phyloP scores from a whole-genome alignment of 1,140 invertebrate species.

The Drosophila ercepeae region DNA sequence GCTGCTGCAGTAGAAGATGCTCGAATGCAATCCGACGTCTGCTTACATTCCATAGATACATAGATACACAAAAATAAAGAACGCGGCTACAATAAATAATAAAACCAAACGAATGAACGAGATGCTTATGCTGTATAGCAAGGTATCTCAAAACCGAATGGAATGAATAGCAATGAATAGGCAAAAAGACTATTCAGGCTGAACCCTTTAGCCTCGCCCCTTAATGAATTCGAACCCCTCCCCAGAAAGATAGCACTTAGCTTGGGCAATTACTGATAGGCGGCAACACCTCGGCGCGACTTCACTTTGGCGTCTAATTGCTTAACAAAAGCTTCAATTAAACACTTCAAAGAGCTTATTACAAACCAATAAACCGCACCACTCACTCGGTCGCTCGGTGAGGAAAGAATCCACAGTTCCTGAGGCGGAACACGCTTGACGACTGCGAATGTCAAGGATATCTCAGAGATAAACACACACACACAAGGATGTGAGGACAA shows the following conservation, averaged over 20 bases:
- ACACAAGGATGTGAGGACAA: conserved; percentile 17
- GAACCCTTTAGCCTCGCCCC: not conserved
- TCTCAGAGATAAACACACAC: conserved; percentile 18
- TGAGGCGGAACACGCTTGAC: conserved; percentile 38
- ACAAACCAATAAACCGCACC: conserved; percentile 79
- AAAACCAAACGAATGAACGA: conserved; percentile 21
- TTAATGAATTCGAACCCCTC: conserved; percentile 26
- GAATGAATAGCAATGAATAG: conserved; percentile 7
- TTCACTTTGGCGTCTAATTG: conserved; percentile 77
- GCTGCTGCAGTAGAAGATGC: conserved; percentile 52
- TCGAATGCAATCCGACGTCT: conserved; percentile 46
- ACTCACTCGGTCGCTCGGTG: conserved; percentile 32
- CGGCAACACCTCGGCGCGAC: conserved; percentile 41
- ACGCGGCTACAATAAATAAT: conserved; percentile 81
- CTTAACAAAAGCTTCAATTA: conserved; percentile 82
- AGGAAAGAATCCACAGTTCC: conserved; percentile 44
- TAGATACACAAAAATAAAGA: conserved; percentile 82
- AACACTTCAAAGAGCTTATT: conserved; percentile 82
- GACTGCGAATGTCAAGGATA: conserved; percentile 56
- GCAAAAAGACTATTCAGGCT: conserved; percentile 7
- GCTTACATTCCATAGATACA: conserved; percentile 76
- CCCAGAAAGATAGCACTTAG: conserved; percentile 36
- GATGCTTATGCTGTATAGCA: not conserved
- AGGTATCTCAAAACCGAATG: not conserved
- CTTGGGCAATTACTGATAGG: conserved; percentile 40